Evolutionary conservation across 2,888 invertebrate genomes (phyloP).

Genomic region (Theodoxus fluviatilis): DNA sequence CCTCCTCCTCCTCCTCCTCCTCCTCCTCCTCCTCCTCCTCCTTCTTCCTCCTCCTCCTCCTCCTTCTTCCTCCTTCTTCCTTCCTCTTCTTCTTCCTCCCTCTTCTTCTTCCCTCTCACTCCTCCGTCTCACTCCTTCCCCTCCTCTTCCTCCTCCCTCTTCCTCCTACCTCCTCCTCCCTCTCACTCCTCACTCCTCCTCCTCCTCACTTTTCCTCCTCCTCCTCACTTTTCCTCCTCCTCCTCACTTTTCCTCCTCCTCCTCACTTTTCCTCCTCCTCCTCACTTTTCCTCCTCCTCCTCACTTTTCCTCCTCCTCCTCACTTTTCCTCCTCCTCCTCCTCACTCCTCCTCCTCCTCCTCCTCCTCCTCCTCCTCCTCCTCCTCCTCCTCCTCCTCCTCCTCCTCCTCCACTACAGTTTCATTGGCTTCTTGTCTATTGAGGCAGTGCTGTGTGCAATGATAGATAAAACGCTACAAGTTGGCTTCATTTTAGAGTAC

Average conservation of each 20-base stretch:
- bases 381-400: conserved; percentile 25
- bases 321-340: not conserved
- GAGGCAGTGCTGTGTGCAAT: too few relatives aligned
- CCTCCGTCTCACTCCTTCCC: conserved; percentile 21
- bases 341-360: conserved; percentile 17
- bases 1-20: conserved; percentile 26
- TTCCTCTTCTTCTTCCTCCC: conserved; percentile 26
- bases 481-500: too few relatives aligned
- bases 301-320: conserved; percentile 26
- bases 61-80: conserved; percentile 24
- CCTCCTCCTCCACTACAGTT: too few relatives aligned
- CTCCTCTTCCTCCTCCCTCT: conserved; percentile 24
- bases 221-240: conserved; percentile 26
- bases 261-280: conserved; percentile 5
- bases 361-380: conserved; percentile 23
- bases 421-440: too few relatives aligned
- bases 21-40: conserved; percentile 3
- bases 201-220: conserved; percentile 24
- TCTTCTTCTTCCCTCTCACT: conserved; percentile 12
- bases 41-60: conserved; percentile 15
- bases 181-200: conserved; percentile 16
- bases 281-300: conserved; percentile 24
- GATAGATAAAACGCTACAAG: too few relatives aligned
- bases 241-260: not conserved
- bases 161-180: conserved; percentile 22